Evolutionary conservation across 2,888 invertebrate genomes (phyloP).

Genomic region (Meteorus cinctellus): DNA sequence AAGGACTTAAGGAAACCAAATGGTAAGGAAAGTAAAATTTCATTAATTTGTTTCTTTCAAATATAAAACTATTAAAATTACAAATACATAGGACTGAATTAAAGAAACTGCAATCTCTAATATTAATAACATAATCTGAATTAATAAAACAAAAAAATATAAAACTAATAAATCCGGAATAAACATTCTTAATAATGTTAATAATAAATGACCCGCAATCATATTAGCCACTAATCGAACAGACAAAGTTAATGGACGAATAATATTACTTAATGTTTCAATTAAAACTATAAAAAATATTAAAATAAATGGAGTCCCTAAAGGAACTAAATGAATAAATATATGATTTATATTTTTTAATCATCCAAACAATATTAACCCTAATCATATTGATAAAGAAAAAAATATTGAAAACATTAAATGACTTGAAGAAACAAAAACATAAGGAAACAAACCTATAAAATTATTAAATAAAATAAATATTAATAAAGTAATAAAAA

Average conservation of each 20-base stretch:
- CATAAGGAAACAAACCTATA: slow-evolving; percentile 81
- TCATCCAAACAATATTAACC: slow-evolving; percentile 81
- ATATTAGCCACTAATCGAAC: slow-evolving; percentile 85
- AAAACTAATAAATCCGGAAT: slow-evolving; percentile 63
- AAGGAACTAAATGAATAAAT: slow-evolving; percentile 81
- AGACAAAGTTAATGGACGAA: slow-evolving; percentile 81
- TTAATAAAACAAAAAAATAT: slow-evolving; percentile 63
- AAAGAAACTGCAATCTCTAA: slow-evolving; percentile 78
- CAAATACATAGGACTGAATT: slow-evolving; percentile 81
- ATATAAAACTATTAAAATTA: slow-evolving; percentile 79
- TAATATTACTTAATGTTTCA: slow-evolving; percentile 84
- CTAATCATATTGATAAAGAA: slow-evolving; percentile 79
- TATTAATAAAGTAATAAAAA: slow-evolving; percentile 77
- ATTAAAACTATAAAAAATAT: slow-evolving; percentile 85
- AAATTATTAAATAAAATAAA: slow-evolving; percentile 81
- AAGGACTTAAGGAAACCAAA: slow-evolving; percentile 80
- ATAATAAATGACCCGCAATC: slow-evolving; percentile 82
- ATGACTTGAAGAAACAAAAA: slow-evolving; percentile 82
- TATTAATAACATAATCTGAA: slow-evolving; percentile 76
- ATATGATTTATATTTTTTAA: slow-evolving; percentile 78
- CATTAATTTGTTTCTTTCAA: slow-evolving; percentile 78
- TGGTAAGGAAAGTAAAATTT: slow-evolving; percentile 72
- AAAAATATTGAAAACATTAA: slow-evolving; percentile 77
- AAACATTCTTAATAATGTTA: slow-evolving; percentile 77
- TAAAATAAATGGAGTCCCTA: slow-evolving; percentile 79